A percentile compares a stretch with the other conserved stretches of the same genome.
These are phyloP conservation scores for Seriola quinqueradiata DNA, from an alignment of 2,113 vertebrate species.

Conservation along the genomic window DNA sequence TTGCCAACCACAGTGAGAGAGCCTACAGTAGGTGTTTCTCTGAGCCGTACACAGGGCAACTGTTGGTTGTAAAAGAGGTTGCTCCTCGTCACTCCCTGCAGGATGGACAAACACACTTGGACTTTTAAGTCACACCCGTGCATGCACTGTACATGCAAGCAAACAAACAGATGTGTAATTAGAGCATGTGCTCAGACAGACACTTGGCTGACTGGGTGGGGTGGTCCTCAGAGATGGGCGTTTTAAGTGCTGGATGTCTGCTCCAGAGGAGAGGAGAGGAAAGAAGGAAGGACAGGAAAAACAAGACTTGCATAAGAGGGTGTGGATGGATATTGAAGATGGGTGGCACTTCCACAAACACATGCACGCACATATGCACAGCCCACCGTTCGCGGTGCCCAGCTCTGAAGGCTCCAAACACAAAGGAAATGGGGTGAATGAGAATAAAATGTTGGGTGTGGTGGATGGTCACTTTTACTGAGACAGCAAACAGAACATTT, in stretches of 20 bases:
- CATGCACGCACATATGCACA: slow-evolving; percentile 53
- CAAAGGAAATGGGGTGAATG: slow-evolving; percentile 63
- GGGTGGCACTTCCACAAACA: slow-evolving; percentile 78
- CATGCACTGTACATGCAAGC: slow-evolving; percentile 22
- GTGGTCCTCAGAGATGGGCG: slow-evolving; percentile 77
- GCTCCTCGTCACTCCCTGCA: slow-evolving; percentile 63
- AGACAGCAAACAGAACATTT: slow-evolving; percentile 48
- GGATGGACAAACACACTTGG: slow-evolving; percentile 52
- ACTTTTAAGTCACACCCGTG: slow-evolving; percentile 35
- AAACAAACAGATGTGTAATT: slow-evolving; percentile 64
- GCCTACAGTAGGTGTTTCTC: slow-evolving; percentile 67
- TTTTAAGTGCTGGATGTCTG: slow-evolving; percentile 64
- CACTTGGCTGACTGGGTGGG: slow-evolving; percentile 62
- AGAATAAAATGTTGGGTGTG: slow-evolving; percentile 67
- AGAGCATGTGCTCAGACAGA: slow-evolving; percentile 55
- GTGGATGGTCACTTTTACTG: slow-evolving; percentile 63
- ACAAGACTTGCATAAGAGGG: slow-evolving; percentile 77
- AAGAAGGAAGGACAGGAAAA: slow-evolving; percentile 71
- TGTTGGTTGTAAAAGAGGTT: slow-evolving; percentile 61
- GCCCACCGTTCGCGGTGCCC: slow-evolving; percentile 63
- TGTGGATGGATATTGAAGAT: slow-evolving; percentile 79
- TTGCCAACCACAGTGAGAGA: slow-evolving; percentile 67
- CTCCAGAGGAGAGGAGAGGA: slow-evolving; percentile 46
- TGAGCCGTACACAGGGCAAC: slow-evolving; percentile 57
- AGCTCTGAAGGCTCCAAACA: slow-evolving; percentile 57